These are phyloP conservation scores for Desoria tigrina DNA, from an alignment of 2,888 invertebrate species.

Conservation along the genomic window DNA sequence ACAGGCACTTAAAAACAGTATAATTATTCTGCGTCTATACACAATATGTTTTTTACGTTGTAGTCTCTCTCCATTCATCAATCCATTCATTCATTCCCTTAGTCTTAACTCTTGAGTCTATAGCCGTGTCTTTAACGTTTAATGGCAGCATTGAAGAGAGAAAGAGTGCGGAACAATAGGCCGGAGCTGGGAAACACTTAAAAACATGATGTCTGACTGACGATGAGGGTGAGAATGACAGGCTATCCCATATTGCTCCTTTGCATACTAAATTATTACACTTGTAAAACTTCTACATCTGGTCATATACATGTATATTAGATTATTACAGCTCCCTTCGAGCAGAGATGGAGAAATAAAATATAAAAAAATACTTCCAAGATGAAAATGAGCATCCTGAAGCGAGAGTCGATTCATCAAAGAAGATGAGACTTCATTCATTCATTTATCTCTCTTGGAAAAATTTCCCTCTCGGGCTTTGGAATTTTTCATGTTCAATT, in stretches of 20 bases:
- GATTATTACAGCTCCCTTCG: not conserved
- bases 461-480: too few species aligned
- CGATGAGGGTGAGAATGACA: slow-evolving; percentile 23
- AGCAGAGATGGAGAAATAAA: not conserved
- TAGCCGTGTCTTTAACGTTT: not conserved
- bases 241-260: slow-evolving; percentile 19
- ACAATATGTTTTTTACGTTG: too few species aligned
- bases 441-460: slow-evolving; percentile 8
- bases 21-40: too few species aligned
- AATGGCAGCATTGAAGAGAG: not conserved
- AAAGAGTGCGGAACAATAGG: slow-evolving; percentile 3
- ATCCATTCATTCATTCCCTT: slow-evolving; percentile 8
- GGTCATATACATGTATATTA: not conserved
- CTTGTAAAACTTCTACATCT: not conserved
- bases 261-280: slow-evolving; percentile 19
- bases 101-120: not conserved
- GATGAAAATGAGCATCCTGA: not conserved
- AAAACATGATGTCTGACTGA: slow-evolving; percentile 16
- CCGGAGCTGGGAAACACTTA: slow-evolving; percentile 4
- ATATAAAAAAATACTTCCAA: not conserved
- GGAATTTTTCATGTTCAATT: too few species aligned
- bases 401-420: slow-evolving; percentile 8
- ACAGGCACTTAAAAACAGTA: too few species aligned
- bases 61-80: slow-evolving; percentile 3
- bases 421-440: slow-evolving; percentile 9